Conservation (phyloP, 1,140 invertebrate species). For the Achroia grisella region DNA sequence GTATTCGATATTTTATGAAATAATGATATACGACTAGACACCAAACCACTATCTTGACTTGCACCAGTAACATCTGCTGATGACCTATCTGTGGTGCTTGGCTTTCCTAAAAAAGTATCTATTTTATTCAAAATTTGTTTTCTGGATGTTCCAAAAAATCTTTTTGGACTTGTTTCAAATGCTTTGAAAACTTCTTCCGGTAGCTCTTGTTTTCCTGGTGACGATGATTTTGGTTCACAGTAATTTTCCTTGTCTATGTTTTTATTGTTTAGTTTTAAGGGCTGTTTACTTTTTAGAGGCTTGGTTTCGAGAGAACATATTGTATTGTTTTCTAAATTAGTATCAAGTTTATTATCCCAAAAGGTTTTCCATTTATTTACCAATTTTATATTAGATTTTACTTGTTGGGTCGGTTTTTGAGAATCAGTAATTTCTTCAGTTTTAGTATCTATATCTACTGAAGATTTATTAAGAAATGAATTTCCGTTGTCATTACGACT, state of each 20-base stretch:
- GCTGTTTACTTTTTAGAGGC: conserved; percentile 12
- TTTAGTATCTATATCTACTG: too few species aligned
- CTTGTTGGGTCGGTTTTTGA: conserved; percentile 1
- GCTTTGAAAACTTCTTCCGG: conserved; percentile 65
- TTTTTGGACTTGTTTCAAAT: conserved; percentile 66
- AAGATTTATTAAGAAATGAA: too few species aligned
- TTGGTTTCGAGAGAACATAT: conserved; percentile 10
- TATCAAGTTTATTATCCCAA: conserved; percentile 53
- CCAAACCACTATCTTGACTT: conserved; percentile 50
- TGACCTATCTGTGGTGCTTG: conserved; percentile 25
- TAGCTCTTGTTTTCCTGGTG: conserved; percentile 47
- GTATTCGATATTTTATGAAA: conserved; percentile 55
- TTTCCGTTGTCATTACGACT: conserved; percentile 7
- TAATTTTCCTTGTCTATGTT: conserved; percentile 9
- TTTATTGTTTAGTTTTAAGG: conserved; percentile 12
- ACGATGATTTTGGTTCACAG: background rate
- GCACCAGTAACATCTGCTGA: conserved; percentile 18
- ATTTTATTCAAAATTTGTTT: conserved; percentile 64
- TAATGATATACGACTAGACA: conserved; percentile 64
- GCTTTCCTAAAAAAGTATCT: conserved; percentile 55
- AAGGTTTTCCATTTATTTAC: conserved; percentile 63
- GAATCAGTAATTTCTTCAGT: background rate
- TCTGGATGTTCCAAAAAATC: conserved; percentile 63
- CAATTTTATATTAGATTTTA: conserved; percentile 24
- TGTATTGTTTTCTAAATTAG: conserved; percentile 24